Evolutionary conservation across 2,888 invertebrate species (phyloP), one percentile per base, ranked within the genome.

Genomic region (Ophion ellenae): DNA sequence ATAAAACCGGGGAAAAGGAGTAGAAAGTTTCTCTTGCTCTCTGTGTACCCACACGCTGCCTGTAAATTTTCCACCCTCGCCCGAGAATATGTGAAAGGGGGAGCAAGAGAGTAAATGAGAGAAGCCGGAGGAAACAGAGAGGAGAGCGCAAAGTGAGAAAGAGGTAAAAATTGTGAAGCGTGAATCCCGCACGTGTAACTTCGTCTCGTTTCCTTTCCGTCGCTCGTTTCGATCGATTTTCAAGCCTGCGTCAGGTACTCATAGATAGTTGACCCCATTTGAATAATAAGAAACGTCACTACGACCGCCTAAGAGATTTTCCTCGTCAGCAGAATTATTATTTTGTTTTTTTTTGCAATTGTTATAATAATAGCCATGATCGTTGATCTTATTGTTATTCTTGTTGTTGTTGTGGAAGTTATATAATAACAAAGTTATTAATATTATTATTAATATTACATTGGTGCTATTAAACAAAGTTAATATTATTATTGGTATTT

Each of bases 241-340:
- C 64, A 79, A 85, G 75, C 69, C 78, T 82, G 82, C 82, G 78
- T 71, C 82, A 75, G 70, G 70, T 85, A 63, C 79, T 70, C 69
- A n/a, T 75, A 64, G 85, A 74, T 85, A 79, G 85, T 85, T 82
- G 85, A 85, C 85, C 85, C 64, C 82, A 79, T 82, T 85, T 82
- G 36, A 79, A 82, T 85, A 79, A 70, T 85, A 75, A 79, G 75
- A 74, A 85, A 85, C 28, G 59, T 53, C 75, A 79, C 75, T 28
- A 75, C 82, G 64, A 70, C 74, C 69, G 40, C 75, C 40, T n/a
- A 47, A 71, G 76, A 57, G 11, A 57, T 59, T 57, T 64, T 57
- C 10, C 64, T 28, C 20, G 78, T 66, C 73, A 63, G 40, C n/a
- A 69, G 17, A 67, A 80, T 70, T 69, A 77, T 67, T 57, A 47